phyloP scores from a whole-genome alignment of 2,797 vertebrate species.

The Capromys pilorides region DNA sequence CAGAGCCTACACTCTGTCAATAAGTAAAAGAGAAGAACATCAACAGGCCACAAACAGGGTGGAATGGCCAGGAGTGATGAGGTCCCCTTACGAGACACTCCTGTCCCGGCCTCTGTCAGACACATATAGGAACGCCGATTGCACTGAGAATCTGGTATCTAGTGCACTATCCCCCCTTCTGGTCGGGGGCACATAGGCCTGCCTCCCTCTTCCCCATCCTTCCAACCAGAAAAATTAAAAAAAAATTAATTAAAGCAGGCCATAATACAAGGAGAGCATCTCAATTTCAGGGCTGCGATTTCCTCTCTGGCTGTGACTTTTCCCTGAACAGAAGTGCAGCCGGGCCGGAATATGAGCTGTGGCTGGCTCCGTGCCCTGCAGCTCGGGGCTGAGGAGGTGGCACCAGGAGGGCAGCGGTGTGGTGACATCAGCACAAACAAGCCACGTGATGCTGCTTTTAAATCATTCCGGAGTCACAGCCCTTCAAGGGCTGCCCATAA shows the following conservation, averaged over 20 bases:
- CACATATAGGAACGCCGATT: too few relatives aligned
- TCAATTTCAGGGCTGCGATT: conserved; percentile 74
- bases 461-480: conserved; percentile 80
- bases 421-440: conserved; percentile 83
- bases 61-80: neutral
- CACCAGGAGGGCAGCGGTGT: conserved; percentile 76
- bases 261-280: conserved; percentile 77
- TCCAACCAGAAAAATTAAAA: neutral
- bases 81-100: neutral
- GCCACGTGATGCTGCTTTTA: conserved; percentile 83
- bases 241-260: conserved; percentile 66
- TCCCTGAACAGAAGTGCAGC: conserved; percentile 78
- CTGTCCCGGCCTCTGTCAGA: neutral
- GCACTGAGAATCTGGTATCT: neutral
- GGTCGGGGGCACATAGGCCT: neutral
- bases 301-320: conserved; percentile 78
- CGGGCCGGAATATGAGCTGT: conserved; percentile 77
- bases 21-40: too few relatives aligned
- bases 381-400: conserved; percentile 83
- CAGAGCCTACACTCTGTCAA: neutral
- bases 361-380: conserved; percentile 75
- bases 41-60: neutral
- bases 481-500: conserved; percentile 85
- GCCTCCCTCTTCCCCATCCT: neutral
- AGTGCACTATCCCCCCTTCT: neutral